Conservation (phyloP, 2,888 invertebrate species). For the Antheraea yamamai region DNA sequence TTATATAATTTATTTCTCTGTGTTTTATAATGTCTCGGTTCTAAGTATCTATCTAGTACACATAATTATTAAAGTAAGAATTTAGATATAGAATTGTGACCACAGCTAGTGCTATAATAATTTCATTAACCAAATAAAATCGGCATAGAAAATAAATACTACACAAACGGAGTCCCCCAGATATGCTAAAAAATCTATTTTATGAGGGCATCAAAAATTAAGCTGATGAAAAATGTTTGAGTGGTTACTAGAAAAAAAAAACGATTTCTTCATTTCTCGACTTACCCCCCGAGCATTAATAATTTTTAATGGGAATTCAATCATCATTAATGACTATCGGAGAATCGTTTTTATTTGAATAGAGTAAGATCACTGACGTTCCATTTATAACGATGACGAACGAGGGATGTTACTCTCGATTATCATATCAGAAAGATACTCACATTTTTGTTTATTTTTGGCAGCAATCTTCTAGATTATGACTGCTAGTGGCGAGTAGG, state of each 20-base stretch:
- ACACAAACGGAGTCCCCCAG: no score
- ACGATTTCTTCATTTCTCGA: constrained; percentile 22
- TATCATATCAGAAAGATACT: constrained; percentile 17
- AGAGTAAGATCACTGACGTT: constrained; percentile 30
- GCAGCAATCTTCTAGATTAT: no score
- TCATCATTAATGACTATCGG: constrained; percentile 36
- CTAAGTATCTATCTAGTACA: no score
- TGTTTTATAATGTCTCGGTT: no score
- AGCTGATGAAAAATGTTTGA: not conserved
- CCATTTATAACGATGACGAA: constrained; percentile 47
- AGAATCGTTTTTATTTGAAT: constrained; percentile 30
- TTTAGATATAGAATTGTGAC: no score
- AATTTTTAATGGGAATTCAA: constrained; percentile 36
- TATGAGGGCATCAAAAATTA: not conserved
- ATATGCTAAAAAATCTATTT: not conserved
- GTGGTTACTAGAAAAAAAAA: not conserved
- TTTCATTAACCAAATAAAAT: no score
- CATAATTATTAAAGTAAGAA: no score
- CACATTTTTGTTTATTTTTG: no score
- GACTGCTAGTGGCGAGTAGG: no score
- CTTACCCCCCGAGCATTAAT: constrained; percentile 31
- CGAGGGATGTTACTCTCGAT: not conserved
- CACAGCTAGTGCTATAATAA: no score
- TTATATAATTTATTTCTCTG: no score
- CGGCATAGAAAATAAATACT: no score